Base-by-base conservation (phyloP, 2,113 vertebrate species). In the Glareola pratincola region DNA sequence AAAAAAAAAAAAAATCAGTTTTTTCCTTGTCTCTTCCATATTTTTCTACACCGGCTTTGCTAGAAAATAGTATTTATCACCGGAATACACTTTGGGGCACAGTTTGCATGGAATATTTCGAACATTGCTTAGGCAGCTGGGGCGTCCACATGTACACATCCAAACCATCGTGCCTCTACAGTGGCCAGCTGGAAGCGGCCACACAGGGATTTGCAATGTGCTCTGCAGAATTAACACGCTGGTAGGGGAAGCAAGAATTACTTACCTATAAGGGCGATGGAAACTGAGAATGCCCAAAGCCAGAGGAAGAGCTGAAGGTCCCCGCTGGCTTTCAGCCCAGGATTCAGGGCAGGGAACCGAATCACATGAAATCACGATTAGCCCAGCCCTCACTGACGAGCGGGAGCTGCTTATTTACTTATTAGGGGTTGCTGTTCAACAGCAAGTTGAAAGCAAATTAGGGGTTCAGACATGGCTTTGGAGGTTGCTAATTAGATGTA, bases 211-310 rank as follows among this genome's bases (percentile, higher is more conserved):
- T 96, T 97, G 59, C 86, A 82, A n/a, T 73, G 59, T 69, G 83
- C 74, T 85, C 75, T 63, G 74, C 36, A 47, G 96, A 82, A 95
- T 96, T 96, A 97, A 63, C 91, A 83, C n/a, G 3, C 85, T 81
- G 34, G 53, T 79, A 48, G 6, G 81, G 67, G 63, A 80, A 8
- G 7, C n/a, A 56, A 36, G 91, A 89, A 73, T 57, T 64, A 43
- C 62, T 82, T 43, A 14, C 7, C 2, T 64, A 41, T 54, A 23
- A 79, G 84, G 16, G 87, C 2, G 7, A 29, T 20, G 84, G 80
- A 91, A 94, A 83, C 48, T 50, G 57, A 0, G 6, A 89, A 80
- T 26, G n/a, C 77, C 53, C 87, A 85, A 73, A 92, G 74, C 41
- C 76, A 45, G 56, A 12, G 69, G 29, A 72, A 80, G 27, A 85